These are phyloP conservation scores for Podargus strigoides DNA, from an alignment of 2,797 vertebrate species.

Conservation along the genomic window DNA sequence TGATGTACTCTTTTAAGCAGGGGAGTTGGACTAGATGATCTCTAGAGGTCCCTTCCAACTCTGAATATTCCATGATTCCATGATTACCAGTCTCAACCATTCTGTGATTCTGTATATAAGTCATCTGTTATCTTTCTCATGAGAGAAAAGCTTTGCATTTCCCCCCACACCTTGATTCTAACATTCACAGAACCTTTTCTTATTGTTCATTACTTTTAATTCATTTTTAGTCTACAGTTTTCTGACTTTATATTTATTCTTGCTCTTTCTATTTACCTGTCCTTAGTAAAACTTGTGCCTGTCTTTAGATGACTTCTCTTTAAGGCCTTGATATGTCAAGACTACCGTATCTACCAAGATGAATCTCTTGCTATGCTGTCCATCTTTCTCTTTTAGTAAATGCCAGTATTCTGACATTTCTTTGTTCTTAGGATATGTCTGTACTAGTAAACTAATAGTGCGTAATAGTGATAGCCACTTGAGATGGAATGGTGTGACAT, in stretches of 20 bases:
- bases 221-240: background rate
- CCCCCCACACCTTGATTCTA: background rate
- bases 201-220: background rate
- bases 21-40: no score
- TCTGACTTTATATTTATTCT: background rate
- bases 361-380: background rate
- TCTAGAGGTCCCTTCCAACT: no score
- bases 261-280: background rate
- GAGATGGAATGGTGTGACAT: background rate
- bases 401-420: background rate
- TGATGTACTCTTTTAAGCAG: no score
- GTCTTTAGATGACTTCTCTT: background rate
- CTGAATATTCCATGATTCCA: no score
- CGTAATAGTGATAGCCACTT: background rate
- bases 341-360: background rate
- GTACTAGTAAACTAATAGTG: background rate
- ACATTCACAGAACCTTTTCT: background rate
- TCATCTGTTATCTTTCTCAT: background rate
- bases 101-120: no score
- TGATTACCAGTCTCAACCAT: no score
- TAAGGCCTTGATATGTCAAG: background rate
- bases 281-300: background rate
- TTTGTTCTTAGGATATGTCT: background rate
- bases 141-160: background rate
- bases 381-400: background rate